Evolutionary conservation across 2,888 invertebrate genomes (phyloP), one percentile per base, ranked within the genome.

Genomic region (Tenthredo distinguenda): DNA sequence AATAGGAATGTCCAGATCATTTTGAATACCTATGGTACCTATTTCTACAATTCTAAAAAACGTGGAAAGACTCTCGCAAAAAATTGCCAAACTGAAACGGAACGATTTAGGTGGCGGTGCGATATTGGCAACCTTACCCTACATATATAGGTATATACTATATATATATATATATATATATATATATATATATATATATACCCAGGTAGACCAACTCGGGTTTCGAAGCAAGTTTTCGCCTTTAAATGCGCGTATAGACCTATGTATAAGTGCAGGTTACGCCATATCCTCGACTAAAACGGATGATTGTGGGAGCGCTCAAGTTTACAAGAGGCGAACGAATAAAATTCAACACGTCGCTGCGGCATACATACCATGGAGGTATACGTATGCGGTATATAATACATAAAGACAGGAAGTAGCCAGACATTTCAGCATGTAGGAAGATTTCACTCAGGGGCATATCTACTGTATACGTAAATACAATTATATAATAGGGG

Each of bases 221-320:
- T n/a, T 50, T 55, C n/a, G 7, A 55, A 55, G n/a, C 47, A 34
- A 40, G 9, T 43, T 76, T 43, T 31, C 55, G 18, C 37, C 18
- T 40, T 50, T 9, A 15, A 31, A 77, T 4, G 34, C 31, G n/a
- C 55, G 4, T 31, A 62, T 10, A n/a, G n/a, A n/a, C n/a, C n/a
- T n/a, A 10, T 34, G 12, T 18, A 21, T 62, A 55, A 34, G 34
- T 81, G 21, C 21, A 0, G 21, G 72, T 81, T 81, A 81, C 81
- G 40, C 62, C 81, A 81, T 34, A 62, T 81, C 81, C 81, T 81
- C 26, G 58, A 62, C 40, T 81, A 37, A 76, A 47, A 34, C 79
- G 79, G 47, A 58, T 37, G 21, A 58, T 62, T 79, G 76, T 50
- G 47, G 76, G 40, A 47, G 76, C 43, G 40, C 31, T 50, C 76